Conservation (phyloP, 2,888 invertebrate genomes). For the Lepidocyrtinus sp. region DNA sequence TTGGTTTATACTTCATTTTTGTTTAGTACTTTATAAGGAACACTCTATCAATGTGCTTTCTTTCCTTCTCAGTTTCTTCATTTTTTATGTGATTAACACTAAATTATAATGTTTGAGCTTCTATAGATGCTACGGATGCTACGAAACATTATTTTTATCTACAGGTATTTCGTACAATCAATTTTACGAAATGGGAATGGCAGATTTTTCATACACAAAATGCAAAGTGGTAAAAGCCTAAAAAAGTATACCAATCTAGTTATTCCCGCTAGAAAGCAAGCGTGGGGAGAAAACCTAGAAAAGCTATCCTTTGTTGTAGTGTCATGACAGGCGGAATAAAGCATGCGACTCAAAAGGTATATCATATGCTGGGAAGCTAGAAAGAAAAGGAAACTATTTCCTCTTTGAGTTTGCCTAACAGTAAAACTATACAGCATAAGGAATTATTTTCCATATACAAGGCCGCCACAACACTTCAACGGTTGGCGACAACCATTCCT, state of each 20-base stretch:
- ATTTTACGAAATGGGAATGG: neutral
- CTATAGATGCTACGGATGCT: too few species aligned
- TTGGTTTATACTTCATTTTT: neutral
- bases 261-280: too few species aligned
- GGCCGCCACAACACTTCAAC: constrained; percentile 25
- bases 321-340: neutral
- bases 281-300: neutral
- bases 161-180: neutral
- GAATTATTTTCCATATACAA: constrained; percentile 30
- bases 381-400: neutral
- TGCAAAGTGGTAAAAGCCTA: too few species aligned
- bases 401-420: neutral
- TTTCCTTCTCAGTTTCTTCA: neutral
- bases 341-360: neutral
- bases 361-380: neutral
- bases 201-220: neutral
- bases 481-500: constrained; percentile 46
- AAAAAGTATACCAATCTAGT: too few species aligned
- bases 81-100: neutral
- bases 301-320: neutral
- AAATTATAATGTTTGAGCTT: neutral
- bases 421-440: neutral
- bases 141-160: neutral
- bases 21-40: neutral
- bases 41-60: neutral